A percentile compares a stretch with the other conserved stretches of the same genome.
Conservation (phyloP, 2,113 vertebrate species). For the Thomomys bottae region DNA sequence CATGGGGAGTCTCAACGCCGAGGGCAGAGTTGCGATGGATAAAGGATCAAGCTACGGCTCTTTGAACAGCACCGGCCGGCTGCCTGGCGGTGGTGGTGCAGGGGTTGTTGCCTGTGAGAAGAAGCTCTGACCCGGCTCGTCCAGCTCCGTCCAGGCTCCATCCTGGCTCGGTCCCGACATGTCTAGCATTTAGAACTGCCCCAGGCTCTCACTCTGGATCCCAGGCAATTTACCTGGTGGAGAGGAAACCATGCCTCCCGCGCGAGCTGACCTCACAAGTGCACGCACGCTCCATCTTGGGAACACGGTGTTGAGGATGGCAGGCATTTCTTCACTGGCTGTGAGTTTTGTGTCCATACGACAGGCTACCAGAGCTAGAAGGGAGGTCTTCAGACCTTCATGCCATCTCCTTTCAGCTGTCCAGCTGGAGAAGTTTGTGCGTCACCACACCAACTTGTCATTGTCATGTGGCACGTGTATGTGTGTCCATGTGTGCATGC, state of each 20-base stretch:
- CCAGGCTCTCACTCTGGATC: no score
- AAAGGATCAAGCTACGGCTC: neutral
- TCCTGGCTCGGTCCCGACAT: no score
- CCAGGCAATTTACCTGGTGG: no score
- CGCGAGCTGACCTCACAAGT: neutral
- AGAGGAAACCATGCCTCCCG: neutral
- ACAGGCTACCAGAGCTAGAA: neutral
- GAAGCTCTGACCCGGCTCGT: no score
- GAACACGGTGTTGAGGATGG: no score
- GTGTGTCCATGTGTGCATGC: no score
- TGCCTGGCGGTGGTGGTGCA: neutral
- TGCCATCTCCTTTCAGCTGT: neutral
- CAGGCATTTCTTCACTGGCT: no score
- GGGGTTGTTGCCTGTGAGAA: neutral
- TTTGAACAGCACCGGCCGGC: constrained; percentile 27
- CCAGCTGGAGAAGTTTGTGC: neutral
- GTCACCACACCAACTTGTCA: no score
- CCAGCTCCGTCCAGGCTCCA: no score
- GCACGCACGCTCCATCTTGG: no score
- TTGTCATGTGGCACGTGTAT: neutral
- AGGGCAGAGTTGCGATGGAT: constrained; percentile 45
- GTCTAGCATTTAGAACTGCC: no score
- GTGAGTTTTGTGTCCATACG: neutral
- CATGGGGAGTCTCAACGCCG: constrained; percentile 5
- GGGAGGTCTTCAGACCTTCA: neutral